Percentiles rank a stretch among this genome's conserved stretches.
Evolutionary conservation across 2,888 invertebrate species (phyloP).

Genomic region (Perizoma flavofasciatum): DNA sequence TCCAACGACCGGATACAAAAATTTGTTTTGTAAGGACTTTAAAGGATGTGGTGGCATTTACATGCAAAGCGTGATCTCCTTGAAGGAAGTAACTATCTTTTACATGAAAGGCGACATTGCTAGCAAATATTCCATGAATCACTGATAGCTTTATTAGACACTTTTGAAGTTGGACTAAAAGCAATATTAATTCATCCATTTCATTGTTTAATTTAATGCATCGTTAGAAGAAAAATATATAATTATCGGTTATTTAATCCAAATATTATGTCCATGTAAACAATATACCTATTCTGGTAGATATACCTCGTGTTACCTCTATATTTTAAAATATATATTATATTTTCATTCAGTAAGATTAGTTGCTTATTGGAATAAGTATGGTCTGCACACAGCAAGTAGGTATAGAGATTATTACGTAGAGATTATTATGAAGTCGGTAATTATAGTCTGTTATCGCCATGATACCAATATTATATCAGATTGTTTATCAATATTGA

Average conservation of each 20-base stretch:
- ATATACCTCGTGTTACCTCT: too few relatives aligned
- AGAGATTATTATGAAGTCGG: slow-evolving; percentile 55
- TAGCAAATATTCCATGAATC: slow-evolving; percentile 35
- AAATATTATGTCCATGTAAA: too few relatives aligned
- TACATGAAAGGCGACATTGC: slow-evolving; percentile 29
- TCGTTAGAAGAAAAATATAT: too few relatives aligned
- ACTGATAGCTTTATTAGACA: slow-evolving; percentile 5
- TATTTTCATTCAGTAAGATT: too few relatives aligned
- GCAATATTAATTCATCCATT: too few relatives aligned
- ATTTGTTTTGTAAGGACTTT: slow-evolving; percentile 61
- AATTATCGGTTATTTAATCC: too few relatives aligned
- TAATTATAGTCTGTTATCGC: slow-evolving; percentile 55
- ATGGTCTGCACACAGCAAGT: too few relatives aligned
- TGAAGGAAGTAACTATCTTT: slow-evolving; percentile 24
- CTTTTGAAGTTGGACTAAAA: not conserved
- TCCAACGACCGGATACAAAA: slow-evolving; percentile 64
- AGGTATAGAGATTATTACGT: not conserved
- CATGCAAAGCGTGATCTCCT: slow-evolving; percentile 62
- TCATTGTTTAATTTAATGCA: too few relatives aligned
- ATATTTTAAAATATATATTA: too few relatives aligned
- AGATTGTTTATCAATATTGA: slow-evolving; percentile 58
- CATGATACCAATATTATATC: slow-evolving; percentile 52
- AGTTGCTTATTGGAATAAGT: too few relatives aligned
- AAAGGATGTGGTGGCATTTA: slow-evolving; percentile 76
- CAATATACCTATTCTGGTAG: too few relatives aligned